A percentile compares a stretch with the other conserved stretches of the same genome.
Conservation (phyloP, 2,113 vertebrate genomes). For the Poeciliopsis retropinna region DNA sequence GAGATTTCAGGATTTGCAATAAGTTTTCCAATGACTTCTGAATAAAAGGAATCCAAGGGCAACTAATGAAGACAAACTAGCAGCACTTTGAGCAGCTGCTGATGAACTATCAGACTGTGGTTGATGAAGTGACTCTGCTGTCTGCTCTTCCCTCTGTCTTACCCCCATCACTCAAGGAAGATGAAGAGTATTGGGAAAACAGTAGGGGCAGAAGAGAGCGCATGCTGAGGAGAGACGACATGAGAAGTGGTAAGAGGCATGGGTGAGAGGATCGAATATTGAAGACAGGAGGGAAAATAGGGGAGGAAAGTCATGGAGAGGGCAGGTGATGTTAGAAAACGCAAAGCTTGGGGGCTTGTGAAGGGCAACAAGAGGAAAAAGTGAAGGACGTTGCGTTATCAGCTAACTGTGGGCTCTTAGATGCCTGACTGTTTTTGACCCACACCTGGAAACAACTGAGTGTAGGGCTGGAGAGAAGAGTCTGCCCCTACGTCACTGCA, state of each 20-base stretch:
- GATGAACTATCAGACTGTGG: slow-evolving; percentile 73
- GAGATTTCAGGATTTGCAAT: slow-evolving; percentile 38
- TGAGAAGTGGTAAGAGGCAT: slow-evolving; percentile 1
- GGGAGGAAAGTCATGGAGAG: slow-evolving; percentile 39
- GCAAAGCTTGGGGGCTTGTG: not conserved
- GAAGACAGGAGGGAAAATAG: slow-evolving; percentile 23
- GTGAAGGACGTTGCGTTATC: slow-evolving; percentile 43
- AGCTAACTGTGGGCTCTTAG: slow-evolving; percentile 35
- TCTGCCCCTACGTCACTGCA: not conserved
- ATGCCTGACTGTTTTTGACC: slow-evolving; percentile 30
- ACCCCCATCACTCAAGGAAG: slow-evolving; percentile 42
- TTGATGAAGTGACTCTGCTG: slow-evolving; percentile 55
- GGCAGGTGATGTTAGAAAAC: slow-evolving; percentile 17
- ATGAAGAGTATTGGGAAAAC: slow-evolving; percentile 26
- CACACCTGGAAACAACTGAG: slow-evolving; percentile 7
- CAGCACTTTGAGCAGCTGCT: slow-evolving; percentile 64
- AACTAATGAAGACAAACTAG: slow-evolving; percentile 75
- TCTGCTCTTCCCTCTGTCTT: slow-evolving; percentile 29
- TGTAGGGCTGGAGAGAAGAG: not conserved
- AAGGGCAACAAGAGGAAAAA: slow-evolving; percentile 35
- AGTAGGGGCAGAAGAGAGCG: not conserved
- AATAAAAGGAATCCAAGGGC: slow-evolving; percentile 51
- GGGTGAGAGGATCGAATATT: slow-evolving; percentile 36
- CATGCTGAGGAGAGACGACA: slow-evolving; percentile 9
- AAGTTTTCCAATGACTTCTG: slow-evolving; percentile 61